phyloP scores from a whole-genome alignment of 2,888 invertebrate genomes.

The Acronicta aceris region DNA sequence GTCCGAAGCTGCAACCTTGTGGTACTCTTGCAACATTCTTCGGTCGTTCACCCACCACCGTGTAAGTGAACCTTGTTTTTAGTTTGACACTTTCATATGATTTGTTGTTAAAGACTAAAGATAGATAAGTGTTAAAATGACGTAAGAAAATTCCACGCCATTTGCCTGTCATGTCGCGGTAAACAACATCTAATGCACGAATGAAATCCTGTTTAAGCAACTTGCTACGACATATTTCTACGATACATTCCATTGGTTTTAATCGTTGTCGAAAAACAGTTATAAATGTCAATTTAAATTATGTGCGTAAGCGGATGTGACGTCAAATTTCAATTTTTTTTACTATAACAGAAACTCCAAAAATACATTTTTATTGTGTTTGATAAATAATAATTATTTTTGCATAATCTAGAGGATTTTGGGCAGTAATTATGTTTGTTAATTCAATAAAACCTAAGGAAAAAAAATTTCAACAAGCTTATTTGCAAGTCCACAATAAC shows the following conservation, averaged over 20 bases:
- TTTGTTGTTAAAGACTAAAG: constrained; percentile 59
- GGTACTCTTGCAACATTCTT: constrained; percentile 72
- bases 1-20: constrained; percentile 71
- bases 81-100: constrained; percentile 71
- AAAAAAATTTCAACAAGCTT: constrained; percentile 13
- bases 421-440: neutral
- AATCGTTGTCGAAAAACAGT: no score
- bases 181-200: constrained; percentile 36
- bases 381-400: no score
- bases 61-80: constrained; percentile 72
- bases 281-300: no score
- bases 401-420: no score
- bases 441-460: constrained; percentile 3
- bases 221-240: constrained; percentile 9
- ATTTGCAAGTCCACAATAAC: constrained; percentile 34
- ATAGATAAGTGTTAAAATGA: constrained; percentile 50
- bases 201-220: constrained; percentile 30
- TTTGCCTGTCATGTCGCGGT: constrained; percentile 37
- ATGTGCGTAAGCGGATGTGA: no score
- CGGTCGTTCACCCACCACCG: constrained; percentile 74
- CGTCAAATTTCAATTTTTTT: no score
- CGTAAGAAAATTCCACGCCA: constrained; percentile 48
- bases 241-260: neutral
- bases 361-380: no score
- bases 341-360: no score